These are phyloP conservation scores for Corythornis vintsioides DNA, from an alignment of 2,113 vertebrate genomes.

Conservation along the genomic window DNA sequence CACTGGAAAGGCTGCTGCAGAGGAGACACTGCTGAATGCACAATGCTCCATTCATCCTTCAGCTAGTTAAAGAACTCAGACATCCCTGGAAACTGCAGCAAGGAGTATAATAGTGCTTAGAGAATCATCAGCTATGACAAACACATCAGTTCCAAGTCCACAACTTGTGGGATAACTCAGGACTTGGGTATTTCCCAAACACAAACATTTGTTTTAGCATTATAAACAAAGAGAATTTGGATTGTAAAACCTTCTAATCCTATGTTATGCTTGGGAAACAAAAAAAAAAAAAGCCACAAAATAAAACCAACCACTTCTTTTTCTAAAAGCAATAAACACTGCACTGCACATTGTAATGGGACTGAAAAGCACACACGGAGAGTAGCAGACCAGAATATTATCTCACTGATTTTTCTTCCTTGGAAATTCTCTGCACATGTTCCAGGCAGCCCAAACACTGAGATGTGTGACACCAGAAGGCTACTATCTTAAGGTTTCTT, in stretches of 20 bases:
- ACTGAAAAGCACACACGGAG: not conserved
- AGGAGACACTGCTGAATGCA: not conserved
- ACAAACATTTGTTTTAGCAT: not conserved
- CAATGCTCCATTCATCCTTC: not conserved
- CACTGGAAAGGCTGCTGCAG: not conserved
- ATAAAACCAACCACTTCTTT: not conserved
- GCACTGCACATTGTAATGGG: not conserved
- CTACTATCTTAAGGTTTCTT: not conserved
- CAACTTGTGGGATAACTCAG: not conserved
- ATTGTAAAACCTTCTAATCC: not conserved
- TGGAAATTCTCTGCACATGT: not conserved
- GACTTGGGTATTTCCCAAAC: not conserved
- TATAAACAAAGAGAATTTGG: not conserved
- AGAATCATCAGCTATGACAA: not conserved
- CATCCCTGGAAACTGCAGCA: not conserved
- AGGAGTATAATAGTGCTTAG: not conserved
- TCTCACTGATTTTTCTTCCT: not conserved
- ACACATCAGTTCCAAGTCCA: not conserved
- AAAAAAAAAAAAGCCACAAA: not conserved
- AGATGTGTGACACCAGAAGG: not conserved
- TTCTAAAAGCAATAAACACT: not conserved
- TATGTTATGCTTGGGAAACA: not conserved
- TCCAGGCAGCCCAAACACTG: not conserved
- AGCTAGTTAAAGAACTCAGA: not conserved
- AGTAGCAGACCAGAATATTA: not conserved